Evolutionary conservation across 2,113 vertebrate species (phyloP).

Genomic region (Pedionomus torquatus): DNA sequence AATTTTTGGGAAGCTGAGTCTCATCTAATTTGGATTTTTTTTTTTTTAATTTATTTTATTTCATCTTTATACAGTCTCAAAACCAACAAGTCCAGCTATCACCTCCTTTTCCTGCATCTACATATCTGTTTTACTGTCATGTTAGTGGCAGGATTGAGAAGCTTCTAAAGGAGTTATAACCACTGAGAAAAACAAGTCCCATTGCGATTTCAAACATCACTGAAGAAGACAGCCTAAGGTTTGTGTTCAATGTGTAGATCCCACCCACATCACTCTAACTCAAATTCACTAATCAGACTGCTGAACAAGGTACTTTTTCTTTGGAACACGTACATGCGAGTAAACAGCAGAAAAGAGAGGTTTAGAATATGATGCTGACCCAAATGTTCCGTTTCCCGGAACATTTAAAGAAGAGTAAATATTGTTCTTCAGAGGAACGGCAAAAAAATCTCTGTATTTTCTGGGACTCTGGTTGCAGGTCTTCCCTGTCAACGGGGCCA

Average conservation of each 20-base stretch:
- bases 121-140: background rate
- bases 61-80: background rate
- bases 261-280: background rate
- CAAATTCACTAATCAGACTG: background rate
- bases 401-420: background rate
- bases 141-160: background rate
- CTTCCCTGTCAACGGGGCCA: background rate
- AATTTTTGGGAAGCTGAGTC: background rate
- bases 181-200: background rate
- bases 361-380: background rate
- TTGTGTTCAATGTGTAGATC: background rate
- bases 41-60: background rate
- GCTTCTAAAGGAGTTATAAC: background rate
- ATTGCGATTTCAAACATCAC: background rate
- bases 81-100: background rate
- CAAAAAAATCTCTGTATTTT: background rate
- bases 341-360: background rate
- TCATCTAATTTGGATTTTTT: fast-evolving
- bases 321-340: background rate
- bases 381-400: background rate
- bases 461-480: background rate
- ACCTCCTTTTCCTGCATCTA: background rate
- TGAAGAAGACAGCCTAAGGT: background rate
- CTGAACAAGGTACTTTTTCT: background rate
- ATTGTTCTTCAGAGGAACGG: background rate